Evolutionary conservation across 2,113 vertebrate species (phyloP).

Genomic region (Brachypteracias leptosomus): DNA sequence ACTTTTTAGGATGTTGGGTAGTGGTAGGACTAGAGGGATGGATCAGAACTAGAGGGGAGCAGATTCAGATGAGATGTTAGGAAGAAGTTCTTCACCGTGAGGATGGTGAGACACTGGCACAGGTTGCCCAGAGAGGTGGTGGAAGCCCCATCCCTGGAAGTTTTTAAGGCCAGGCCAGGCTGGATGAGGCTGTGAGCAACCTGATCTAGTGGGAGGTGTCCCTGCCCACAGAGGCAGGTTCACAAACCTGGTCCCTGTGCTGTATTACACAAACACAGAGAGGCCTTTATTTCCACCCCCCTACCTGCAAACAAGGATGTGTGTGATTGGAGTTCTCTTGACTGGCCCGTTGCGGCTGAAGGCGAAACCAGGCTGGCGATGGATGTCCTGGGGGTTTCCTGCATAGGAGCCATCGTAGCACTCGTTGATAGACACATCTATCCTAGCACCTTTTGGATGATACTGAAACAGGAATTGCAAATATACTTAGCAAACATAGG

Average conservation of each 20-base stretch:
- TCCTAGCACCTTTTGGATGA: conserved; percentile 97
- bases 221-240: too few species aligned
- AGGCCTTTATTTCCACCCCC: not conserved
- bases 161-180: too few species aligned
- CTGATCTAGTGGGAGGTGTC: too few species aligned
- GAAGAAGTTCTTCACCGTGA: too few species aligned
- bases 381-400: conserved; percentile 98
- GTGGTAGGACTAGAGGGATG: too few species aligned
- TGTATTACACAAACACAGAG: fast-evolving
- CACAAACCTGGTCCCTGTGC: not conserved
- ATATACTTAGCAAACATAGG: not conserved
- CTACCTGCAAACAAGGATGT: conserved; percentile 96
- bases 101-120: too few species aligned
- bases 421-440: conserved; percentile 99
- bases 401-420: conserved; percentile 98
- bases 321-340: conserved; percentile 95
- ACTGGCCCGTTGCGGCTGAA: conserved; percentile 98
- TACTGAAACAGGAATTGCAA: conserved; percentile 79
- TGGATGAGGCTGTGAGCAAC: too few species aligned
- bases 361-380: conserved; percentile 96
- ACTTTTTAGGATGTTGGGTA: too few species aligned
- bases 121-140: too few species aligned
- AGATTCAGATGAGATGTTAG: too few species aligned
- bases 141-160: too few species aligned
- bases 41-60: too few species aligned